phyloP scores from a whole-genome alignment of 2,113 vertebrate species.

The Hippopotamus amphibius region DNA sequence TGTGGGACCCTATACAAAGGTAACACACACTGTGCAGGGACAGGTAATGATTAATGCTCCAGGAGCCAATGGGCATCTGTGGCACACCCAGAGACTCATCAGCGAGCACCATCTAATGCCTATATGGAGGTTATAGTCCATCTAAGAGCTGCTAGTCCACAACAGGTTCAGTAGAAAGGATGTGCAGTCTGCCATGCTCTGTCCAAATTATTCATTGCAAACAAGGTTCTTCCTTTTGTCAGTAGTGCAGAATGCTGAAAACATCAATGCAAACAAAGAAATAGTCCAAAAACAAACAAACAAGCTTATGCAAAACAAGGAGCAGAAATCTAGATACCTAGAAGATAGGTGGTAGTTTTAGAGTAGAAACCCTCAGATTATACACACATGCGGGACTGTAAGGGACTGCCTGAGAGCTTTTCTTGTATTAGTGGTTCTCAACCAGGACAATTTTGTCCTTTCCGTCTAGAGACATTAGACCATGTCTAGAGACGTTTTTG shows the following conservation, averaged over 20 bases:
- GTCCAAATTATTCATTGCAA: background rate
- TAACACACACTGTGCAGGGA: background rate
- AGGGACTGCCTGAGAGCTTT: background rate
- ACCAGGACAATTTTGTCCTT: background rate
- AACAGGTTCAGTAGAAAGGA: background rate
- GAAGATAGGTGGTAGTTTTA: background rate
- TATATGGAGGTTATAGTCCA: too few relatives aligned
- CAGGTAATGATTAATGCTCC: background rate
- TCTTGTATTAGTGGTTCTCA: background rate
- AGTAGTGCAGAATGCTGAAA: background rate
- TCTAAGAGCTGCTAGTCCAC: background rate
- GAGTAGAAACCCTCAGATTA: background rate
- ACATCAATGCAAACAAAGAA: background rate
- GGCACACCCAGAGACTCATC: accelerated
- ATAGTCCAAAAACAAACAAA: background rate
- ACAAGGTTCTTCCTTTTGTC: background rate
- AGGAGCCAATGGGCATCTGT: background rate
- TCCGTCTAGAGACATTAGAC: background rate
- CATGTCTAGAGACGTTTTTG: background rate
- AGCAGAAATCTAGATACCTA: background rate
- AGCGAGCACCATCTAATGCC: background rate
- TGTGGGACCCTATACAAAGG: background rate
- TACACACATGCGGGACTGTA: background rate
- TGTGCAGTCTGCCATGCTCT: background rate
- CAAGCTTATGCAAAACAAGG: background rate